Percentiles rank a stretch among this genome's conserved stretches.
phyloP scores from a whole-genome alignment of 2,888 invertebrate genomes.

The Amphipyra berbera region DNA sequence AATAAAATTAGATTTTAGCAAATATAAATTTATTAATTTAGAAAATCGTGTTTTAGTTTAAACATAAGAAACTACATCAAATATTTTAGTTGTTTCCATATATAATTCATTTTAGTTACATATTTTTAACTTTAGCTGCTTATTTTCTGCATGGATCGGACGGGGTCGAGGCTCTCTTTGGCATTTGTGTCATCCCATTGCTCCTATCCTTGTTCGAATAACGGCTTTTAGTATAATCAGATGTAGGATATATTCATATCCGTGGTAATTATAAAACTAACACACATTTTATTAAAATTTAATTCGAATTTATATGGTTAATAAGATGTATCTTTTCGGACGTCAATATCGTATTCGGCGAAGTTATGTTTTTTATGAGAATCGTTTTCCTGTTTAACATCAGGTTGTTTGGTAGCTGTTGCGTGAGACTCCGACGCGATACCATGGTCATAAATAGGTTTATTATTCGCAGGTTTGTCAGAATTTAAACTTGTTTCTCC shows the following conservation, averaged over 20 bases:
- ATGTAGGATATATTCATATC: neutral
- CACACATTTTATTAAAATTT: neutral
- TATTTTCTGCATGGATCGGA: no score
- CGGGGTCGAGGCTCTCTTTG: no score
- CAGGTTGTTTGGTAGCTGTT: slow-evolving; percentile 17
- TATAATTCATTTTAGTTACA: no score
- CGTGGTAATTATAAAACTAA: neutral
- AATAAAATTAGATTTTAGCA: no score
- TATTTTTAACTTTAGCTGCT: no score
- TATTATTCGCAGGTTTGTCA: slow-evolving; percentile 32
- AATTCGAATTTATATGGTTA: slow-evolving; percentile 4
- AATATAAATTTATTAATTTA: no score
- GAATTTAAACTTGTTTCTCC: slow-evolving; percentile 44
- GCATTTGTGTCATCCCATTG: no score
- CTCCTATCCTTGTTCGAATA: no score
- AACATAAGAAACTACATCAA: no score
- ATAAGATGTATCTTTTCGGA: slow-evolving; percentile 33
- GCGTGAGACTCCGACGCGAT: slow-evolving; percentile 30
- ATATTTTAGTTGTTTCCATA: no score
- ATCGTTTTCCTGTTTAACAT: slow-evolving; percentile 24
- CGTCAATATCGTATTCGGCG: slow-evolving; percentile 39
- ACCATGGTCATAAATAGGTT: slow-evolving; percentile 30
- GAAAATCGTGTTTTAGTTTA: no score
- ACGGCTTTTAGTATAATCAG: neutral
- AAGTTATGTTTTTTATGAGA: slow-evolving; percentile 19